Base-by-base conservation (phyloP, 2,888 invertebrate species). In the Polietes domitor region DNA sequence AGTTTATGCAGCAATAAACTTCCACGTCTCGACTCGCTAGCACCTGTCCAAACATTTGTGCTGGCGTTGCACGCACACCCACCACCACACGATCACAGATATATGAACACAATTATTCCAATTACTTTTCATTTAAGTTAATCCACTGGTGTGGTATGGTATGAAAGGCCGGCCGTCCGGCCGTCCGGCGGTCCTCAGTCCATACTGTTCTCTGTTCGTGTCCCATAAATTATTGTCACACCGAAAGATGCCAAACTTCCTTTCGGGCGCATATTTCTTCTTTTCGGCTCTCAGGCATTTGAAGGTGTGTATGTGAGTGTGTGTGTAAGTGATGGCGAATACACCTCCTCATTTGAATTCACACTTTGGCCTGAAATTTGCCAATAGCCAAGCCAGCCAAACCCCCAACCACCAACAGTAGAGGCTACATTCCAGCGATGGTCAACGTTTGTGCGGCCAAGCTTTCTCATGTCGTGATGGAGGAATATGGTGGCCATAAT, bases 211-310 rank as follows among this genome's bases (percentile, higher is more conserved):
- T 83, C 37, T 28, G 41, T 77, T 63, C 72, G 76, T 83, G 76
- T 73, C 73, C 24, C 65, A 83, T 83, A 80, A 83, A 80, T 80
- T 74, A 83, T 70, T 83, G 83, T 83, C 83, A 79, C 80, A 80
- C 63, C 68, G 24, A 68, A 68, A 68, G 68, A 68, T 68, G 68
- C 68, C 68, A 68, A 68, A 68, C 43, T 68, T 68, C 43, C 68
- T 43, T 65, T 65, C 0, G 41, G 65, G 65, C 24, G 15, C 58
- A 58, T 58, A 28, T 17, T 70, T 70, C 21, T 70, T 50, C 28
- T 70, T 58, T 24, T 53, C 21, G 53, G 53, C 58, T 26, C 24
- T 26, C 24, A 58, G 53, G 26, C 24, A 41, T 37, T 19, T 63
- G 37, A 65, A 43, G 9, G 61, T 21, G 28, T 26, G 15, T 15